Evolutionary conservation across 1,140 invertebrate species (phyloP).

Genomic region (Drosophila athabasca): DNA sequence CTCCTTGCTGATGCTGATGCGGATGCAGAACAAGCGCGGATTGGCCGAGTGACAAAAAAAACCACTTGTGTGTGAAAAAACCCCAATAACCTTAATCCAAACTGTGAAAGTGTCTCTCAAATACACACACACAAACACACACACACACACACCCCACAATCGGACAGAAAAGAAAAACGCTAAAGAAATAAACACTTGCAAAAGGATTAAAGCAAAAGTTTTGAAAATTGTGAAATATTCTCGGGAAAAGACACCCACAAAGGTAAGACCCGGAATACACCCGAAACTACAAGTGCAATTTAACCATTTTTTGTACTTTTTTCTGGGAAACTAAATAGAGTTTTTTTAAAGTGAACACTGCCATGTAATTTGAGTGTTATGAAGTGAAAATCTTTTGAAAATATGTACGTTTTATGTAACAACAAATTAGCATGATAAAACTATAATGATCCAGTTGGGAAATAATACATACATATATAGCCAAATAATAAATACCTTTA

Average conservation of each 20-base stretch:
- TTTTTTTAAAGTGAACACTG: too few species aligned
- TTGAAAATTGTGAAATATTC: constrained; percentile 31
- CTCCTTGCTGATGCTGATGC: constrained; percentile 29
- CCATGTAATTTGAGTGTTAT: too few species aligned
- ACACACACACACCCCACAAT: background rate
- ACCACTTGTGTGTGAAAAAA: constrained; percentile 26
- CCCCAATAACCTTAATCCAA: constrained; percentile 17
- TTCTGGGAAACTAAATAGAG: too few species aligned
- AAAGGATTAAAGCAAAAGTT: constrained; percentile 34
- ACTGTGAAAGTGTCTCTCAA: constrained; percentile 34
- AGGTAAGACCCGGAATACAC: constrained; percentile 21
- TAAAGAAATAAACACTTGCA: constrained; percentile 14
- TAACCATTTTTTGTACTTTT: too few species aligned
- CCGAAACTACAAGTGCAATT: too few species aligned
- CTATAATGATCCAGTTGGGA: too few species aligned
- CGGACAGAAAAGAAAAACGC: background rate
- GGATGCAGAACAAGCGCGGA: constrained; percentile 21
- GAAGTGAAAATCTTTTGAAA: too few species aligned
- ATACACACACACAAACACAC: constrained; percentile 1
- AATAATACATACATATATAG: too few species aligned
- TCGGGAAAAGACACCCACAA: background rate
- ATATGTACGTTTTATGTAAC: too few species aligned
- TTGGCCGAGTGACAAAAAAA: constrained; percentile 24
- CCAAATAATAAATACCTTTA: background rate
- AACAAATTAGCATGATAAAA: too few species aligned